These are phyloP conservation scores for Mamestra configurata DNA, from an alignment of 1,140 invertebrate species.

Conservation along the genomic window DNA sequence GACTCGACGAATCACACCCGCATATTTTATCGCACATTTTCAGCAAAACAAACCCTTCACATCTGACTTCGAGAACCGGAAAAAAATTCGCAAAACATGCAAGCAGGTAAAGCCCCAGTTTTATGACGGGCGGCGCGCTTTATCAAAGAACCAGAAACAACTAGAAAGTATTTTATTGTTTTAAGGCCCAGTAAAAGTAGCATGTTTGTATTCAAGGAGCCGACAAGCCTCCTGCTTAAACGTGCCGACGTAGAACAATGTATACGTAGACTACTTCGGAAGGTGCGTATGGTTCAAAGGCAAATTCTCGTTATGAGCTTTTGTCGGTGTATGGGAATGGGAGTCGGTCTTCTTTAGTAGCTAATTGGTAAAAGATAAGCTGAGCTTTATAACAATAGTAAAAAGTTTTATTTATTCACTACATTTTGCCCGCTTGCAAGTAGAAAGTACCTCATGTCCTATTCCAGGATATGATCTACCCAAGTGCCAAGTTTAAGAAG, in stretches of 20 bases:
- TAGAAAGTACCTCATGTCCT: too few relatives aligned
- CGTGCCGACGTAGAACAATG: constrained; percentile 50
- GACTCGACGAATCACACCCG: too few relatives aligned
- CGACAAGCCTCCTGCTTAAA: constrained; percentile 74
- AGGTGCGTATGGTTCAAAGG: constrained; percentile 1
- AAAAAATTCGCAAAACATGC: constrained; percentile 64
- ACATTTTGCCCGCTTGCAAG: too few relatives aligned
- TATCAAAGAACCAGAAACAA: constrained; percentile 45
- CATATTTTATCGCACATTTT: background rate
- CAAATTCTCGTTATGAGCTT: too few relatives aligned
- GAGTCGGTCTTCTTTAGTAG: constrained; percentile 5
- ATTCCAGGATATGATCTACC: too few relatives aligned
- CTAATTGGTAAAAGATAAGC: background rate
- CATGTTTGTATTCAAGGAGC: constrained; percentile 70
- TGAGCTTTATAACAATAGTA: background rate
- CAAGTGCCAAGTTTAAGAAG: too few relatives aligned
- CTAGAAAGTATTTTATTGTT: constrained; percentile 76
- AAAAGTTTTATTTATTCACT: too few relatives aligned
- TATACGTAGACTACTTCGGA: constrained; percentile 34
- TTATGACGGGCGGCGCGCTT: constrained; percentile 57
- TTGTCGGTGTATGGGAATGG: background rate
- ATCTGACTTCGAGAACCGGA: background rate
- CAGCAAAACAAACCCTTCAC: constrained; percentile 12
- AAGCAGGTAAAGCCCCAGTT: constrained; percentile 64
- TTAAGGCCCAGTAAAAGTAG: constrained; percentile 69